Conservation (phyloP, 2,888 invertebrate species). For the Trachelus stipa region DNA sequence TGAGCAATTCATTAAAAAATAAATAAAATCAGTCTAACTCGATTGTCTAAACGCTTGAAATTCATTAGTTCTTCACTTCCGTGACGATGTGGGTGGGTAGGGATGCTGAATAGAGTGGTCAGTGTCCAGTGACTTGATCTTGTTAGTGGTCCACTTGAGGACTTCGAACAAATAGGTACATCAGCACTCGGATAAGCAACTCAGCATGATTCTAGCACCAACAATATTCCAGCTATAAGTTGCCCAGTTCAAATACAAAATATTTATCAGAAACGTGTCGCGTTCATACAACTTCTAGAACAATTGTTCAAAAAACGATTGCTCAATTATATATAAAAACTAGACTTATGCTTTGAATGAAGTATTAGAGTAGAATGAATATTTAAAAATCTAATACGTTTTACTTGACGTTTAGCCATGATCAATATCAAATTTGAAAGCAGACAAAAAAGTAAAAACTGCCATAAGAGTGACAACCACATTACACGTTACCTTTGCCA, state of each 20-base stretch:
- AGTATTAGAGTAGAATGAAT: too few relatives aligned
- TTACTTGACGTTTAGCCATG: not conserved
- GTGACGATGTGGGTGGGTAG: not conserved
- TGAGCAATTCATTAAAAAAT: not conserved
- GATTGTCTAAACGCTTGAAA: not conserved
- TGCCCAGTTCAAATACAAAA: not conserved
- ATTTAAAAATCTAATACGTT: too few relatives aligned
- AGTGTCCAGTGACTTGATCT: not conserved
- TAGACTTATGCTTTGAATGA: not conserved
- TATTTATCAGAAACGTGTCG: not conserved
- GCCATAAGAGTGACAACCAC: not conserved
- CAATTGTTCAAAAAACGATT: not conserved
- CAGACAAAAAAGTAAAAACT: constrained; percentile 4
- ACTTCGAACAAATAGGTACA: not conserved
- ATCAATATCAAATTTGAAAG: not conserved
- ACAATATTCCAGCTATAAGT: not conserved
- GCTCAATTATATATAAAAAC: not conserved
- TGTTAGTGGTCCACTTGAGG: not conserved
- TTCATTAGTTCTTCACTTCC: not conserved
- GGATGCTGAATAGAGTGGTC: not conserved
- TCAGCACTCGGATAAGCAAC: not conserved
- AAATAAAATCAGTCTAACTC: not conserved
- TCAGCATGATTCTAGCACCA: not conserved
- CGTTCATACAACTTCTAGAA: not conserved
- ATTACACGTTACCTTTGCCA: constrained; percentile 68